Evolutionary conservation across 2,888 invertebrate genomes (phyloP), one percentile per base, ranked within the genome.

Genomic region (Napeogenes inachia): DNA sequence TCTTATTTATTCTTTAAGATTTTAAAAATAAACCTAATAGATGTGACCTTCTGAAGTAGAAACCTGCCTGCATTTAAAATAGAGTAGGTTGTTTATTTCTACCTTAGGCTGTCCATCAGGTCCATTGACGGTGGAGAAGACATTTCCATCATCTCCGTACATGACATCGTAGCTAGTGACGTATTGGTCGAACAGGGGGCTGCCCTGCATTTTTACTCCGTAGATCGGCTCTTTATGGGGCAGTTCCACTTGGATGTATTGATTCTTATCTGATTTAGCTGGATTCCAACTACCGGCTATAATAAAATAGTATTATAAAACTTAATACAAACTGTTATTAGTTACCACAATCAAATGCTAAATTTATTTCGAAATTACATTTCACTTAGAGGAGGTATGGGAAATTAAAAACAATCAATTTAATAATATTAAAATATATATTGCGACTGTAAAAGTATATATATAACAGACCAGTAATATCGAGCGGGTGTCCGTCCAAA

Each of bases 101-200:
- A 93, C 92, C 83, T 92, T 91, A 1, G 93, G 92, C 59, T 82
- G 78, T 0, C 89, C 89, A 57, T 87, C 84, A 45, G 87, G 81
- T 54, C 91, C 92, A 0, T 91, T 81, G 10, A 95, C 86, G 56
- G 92, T 92, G 35, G 92, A 92, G 78, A 92, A 95, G 2, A 85
- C 79, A 35, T 81, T 76, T 0, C 93, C 94, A 75, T 95, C 94
- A 12, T 92, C 92, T 32, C 95, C 95, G 74, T 95, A 94, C 68
- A 94, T 72, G 33, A 96, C 89, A 74, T 93, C 92, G 75, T 95
- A 97, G 72, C 95, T 94, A 21, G 95, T 96, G 50, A 97, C 95
- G 80, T 93, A 96, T 74, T 95, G 93, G 69, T 94, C 92, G 64
- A 92, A 92, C 3, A 92, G 74, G 0, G 94, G 93, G 77, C 93